Evolutionary conservation across 2,888 invertebrate genomes (phyloP).

Genomic region (Meteorus cinctellus): DNA sequence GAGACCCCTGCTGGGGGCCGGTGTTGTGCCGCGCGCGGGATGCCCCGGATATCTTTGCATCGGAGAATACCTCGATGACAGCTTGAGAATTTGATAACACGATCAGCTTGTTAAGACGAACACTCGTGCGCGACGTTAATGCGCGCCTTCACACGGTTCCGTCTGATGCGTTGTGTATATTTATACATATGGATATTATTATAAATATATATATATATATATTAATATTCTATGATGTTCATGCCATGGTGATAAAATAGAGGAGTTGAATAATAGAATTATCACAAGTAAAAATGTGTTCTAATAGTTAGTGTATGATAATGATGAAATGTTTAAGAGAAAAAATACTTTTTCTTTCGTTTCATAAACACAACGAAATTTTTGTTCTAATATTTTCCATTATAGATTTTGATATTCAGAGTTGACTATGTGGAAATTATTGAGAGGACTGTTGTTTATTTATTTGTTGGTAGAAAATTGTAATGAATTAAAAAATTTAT

Average conservation of each 20-base stretch:
- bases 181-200: not conserved
- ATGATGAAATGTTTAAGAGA: too few species aligned
- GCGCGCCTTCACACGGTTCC: constrained; percentile 30
- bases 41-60: constrained; percentile 63
- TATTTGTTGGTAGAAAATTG: too few species aligned
- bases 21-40: constrained; percentile 45
- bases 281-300: too few species aligned
- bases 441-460: too few species aligned
- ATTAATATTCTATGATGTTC: not conserved
- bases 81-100: constrained; percentile 72
- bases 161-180: constrained; percentile 13
- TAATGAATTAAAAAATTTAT: too few species aligned
- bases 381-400: too few species aligned
- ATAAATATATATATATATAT: not conserved
- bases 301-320: too few species aligned
- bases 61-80: constrained; percentile 70
- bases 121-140: constrained; percentile 49
- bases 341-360: too few species aligned
- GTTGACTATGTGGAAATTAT: too few species aligned
- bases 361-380: too few species aligned
- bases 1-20: constrained; percentile 48
- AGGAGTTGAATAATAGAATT: too few species aligned
- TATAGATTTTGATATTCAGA: too few species aligned
- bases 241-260: not conserved
- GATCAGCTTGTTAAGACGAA: constrained; percentile 70